Conservation (phyloP, 2,113 vertebrate genomes). For the Tangachromis dhanisi region DNA sequence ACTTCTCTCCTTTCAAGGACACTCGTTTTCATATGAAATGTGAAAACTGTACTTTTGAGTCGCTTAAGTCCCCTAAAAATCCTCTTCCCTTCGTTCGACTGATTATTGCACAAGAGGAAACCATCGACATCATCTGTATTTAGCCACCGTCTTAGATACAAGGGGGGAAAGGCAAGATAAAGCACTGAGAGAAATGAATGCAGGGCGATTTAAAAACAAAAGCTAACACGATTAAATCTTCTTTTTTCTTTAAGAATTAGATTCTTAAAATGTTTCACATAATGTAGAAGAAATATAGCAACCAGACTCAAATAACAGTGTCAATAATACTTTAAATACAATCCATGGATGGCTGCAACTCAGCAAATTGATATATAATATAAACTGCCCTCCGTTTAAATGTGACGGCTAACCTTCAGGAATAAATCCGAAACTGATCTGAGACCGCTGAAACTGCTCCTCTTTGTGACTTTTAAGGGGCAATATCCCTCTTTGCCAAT, state of each 20-base stretch:
- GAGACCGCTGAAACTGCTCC: not conserved
- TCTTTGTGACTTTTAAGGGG: constrained; percentile 25
- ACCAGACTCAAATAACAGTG: constrained; percentile 51
- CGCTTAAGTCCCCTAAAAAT: constrained; percentile 4
- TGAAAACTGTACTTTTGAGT: not conserved
- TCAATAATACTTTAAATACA: constrained; percentile 51
- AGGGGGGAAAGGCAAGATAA: constrained; percentile 16
- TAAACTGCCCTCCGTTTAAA: constrained; percentile 7
- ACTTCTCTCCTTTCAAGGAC: not conserved
- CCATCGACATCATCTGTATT: constrained; percentile 70
- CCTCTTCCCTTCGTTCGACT: constrained; percentile 66
- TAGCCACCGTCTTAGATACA: constrained; percentile 2
- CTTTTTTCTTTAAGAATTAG: constrained; percentile 68
- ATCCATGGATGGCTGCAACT: constrained; percentile 34
- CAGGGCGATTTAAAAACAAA: constrained; percentile 41
- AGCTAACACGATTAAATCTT: constrained; percentile 54
- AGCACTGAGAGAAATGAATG: constrained; percentile 48
- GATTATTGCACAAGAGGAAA: constrained; percentile 93
- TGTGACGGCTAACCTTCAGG: constrained; percentile 1
- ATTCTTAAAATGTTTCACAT: constrained; percentile 42
- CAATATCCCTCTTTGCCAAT: constrained; percentile 42
- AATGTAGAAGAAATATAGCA: constrained; percentile 23
- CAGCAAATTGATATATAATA: constrained; percentile 38
- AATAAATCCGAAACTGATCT: not conserved
- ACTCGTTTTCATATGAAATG: constrained; percentile 17